phyloP scores from a whole-genome alignment of 1,140 invertebrate genomes.

The Physella acuta region DNA sequence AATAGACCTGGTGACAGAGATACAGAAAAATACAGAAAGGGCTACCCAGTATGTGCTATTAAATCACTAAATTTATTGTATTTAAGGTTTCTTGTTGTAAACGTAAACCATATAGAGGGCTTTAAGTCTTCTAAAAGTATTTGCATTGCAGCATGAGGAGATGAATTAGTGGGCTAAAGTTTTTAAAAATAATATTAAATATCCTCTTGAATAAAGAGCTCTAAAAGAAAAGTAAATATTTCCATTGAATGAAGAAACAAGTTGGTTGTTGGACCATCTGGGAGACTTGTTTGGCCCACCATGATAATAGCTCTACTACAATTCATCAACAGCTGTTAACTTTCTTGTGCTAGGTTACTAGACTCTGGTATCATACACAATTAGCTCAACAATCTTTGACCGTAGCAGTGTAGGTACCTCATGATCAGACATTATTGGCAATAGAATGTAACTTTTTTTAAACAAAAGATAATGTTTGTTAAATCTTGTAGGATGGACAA shows the following conservation, averaged over 20 bases:
- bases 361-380: too few relatives aligned
- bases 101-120: too few relatives aligned
- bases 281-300: too few relatives aligned
- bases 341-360: too few relatives aligned
- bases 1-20: slow-evolving; percentile 33
- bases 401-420: too few relatives aligned
- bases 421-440: not conserved
- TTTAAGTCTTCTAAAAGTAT: not conserved
- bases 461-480: not conserved
- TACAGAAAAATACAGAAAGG: slow-evolving; percentile 37
- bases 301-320: too few relatives aligned
- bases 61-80: not conserved
- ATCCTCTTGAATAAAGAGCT: not conserved
- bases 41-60: slow-evolving; percentile 36
- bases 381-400: too few relatives aligned
- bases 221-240: too few relatives aligned
- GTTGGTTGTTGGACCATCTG: too few relatives aligned
- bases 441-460: not conserved
- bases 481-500: not conserved
- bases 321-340: too few relatives aligned
- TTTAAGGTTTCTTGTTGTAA: not conserved
- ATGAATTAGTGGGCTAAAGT: not conserved
- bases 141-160: not conserved
- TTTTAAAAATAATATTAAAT: not conserved
- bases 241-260: too few relatives aligned